phyloP scores from a whole-genome alignment of 2,113 vertebrate genomes.

The Lethenteron reissneri region DNA sequence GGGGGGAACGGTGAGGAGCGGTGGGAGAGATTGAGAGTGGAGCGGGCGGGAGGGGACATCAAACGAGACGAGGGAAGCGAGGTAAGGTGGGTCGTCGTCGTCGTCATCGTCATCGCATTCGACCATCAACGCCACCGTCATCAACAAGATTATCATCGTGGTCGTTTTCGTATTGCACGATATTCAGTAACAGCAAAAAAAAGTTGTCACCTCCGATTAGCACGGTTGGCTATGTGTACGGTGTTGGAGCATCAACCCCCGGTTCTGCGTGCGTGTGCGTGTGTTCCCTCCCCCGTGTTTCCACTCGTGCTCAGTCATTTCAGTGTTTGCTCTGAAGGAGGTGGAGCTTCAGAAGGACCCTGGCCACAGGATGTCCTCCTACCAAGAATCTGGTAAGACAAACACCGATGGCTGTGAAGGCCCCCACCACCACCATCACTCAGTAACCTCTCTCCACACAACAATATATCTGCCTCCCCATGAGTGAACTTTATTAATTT shows the following conservation, averaged over 20 bases:
- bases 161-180: background rate
- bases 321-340: slow-evolving; percentile 94
- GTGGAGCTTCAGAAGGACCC: slow-evolving; percentile 91
- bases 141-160: slow-evolving; percentile 7
- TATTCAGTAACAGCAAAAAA: slow-evolving; percentile 14
- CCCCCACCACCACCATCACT: too few species aligned
- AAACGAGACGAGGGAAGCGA: too few species aligned
- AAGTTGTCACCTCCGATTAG: slow-evolving; percentile 3
- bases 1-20: too few species aligned
- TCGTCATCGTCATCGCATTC: too few species aligned
- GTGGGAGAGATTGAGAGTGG: too few species aligned
- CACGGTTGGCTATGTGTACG: background rate
- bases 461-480: slow-evolving; percentile 7
- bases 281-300: background rate
- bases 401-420: too few species aligned
- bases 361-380: slow-evolving; percentile 79
- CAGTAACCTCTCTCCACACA: background rate
- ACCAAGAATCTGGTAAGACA: slow-evolving; percentile 63
- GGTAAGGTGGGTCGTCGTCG: too few species aligned
- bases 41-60: too few species aligned
- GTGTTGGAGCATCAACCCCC: background rate
- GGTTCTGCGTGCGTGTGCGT: background rate
- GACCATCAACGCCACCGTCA: too few species aligned
- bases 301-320: slow-evolving; percentile 30
- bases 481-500: background rate